Evolutionary conservation across 2,113 vertebrate genomes (phyloP).

Genomic region (Antechinus stuartii): DNA sequence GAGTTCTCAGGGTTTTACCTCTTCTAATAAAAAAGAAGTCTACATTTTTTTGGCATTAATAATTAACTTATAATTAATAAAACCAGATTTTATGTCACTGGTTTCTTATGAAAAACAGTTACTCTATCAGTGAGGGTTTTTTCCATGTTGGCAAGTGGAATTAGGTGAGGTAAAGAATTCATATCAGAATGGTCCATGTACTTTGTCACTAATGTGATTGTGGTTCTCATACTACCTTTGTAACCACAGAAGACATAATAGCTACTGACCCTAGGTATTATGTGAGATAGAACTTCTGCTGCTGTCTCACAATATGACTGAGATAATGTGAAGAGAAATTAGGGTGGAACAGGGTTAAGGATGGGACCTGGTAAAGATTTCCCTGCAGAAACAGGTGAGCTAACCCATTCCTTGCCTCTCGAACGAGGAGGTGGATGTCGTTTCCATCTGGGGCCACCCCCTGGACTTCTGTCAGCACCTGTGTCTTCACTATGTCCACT

Average conservation of each 20-base stretch:
- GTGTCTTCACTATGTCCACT: slow-evolving; percentile 53
- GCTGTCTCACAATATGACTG: background rate
- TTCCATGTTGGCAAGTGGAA: background rate
- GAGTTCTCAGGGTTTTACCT: background rate
- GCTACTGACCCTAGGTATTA: background rate
- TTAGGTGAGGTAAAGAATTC: background rate
- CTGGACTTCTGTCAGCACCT: slow-evolving; percentile 75
- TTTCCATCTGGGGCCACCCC: slow-evolving; percentile 85
- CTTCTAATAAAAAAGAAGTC: background rate
- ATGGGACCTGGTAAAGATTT: background rate
- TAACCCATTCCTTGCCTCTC: slow-evolving; percentile 87
- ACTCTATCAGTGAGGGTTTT: background rate
- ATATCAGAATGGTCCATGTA: background rate
- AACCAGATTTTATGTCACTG: background rate
- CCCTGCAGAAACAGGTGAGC: background rate
- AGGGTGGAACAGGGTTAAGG: background rate
- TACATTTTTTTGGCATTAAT: background rate
- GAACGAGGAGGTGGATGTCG: slow-evolving; percentile 84
- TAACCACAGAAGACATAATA: background rate
- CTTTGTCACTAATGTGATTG: background rate
- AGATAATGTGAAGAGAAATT: background rate
- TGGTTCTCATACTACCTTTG: background rate
- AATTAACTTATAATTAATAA: background rate
- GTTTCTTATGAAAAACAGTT: background rate
- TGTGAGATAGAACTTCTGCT: background rate